These are phyloP conservation scores for Creontiades dilutus DNA, from an alignment of 2,888 invertebrate genomes.

Conservation along the genomic window DNA sequence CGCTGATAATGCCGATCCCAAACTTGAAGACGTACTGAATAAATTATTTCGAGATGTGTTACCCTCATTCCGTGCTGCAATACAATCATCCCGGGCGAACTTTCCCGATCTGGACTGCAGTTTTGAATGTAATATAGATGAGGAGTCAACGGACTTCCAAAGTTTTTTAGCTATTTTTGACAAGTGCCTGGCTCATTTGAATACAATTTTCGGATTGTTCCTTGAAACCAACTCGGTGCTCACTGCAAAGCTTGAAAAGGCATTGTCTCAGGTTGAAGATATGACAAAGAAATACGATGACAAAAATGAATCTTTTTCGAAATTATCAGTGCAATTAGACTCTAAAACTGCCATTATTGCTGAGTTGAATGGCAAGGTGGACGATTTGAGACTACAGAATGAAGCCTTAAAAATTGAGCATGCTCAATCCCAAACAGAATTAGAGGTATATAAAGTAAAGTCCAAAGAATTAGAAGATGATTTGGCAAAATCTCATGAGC, in stretches of 20 bases:
- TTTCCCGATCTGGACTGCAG: not conserved
- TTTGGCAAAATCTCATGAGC: not conserved
- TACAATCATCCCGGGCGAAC: not conserved
- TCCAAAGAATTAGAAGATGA: not conserved
- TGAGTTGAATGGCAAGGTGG: not conserved
- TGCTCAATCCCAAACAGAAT: not conserved
- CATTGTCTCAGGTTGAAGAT: not conserved
- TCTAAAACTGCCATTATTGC: not conserved
- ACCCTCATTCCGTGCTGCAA: not conserved
- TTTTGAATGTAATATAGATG: not conserved
- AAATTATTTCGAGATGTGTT: not conserved
- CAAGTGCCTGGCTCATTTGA: slow-evolving; percentile 7
- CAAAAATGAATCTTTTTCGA: not conserved
- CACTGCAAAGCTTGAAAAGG: not conserved
- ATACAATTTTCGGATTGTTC: not conserved
- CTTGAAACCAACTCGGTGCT: not conserved
- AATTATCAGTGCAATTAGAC: not conserved
- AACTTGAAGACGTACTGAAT: slow-evolving; percentile 20
- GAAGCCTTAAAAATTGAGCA: slow-evolving; percentile 5
- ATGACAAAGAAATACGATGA: not conserved
- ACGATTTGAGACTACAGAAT: not conserved
- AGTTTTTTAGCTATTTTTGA: not conserved
- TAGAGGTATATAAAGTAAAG: not conserved
- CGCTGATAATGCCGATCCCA: not conserved
- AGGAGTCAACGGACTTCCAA: not conserved